These are phyloP conservation scores for Drosophila peninsularis DNA, from an alignment of 2,888 invertebrate genomes.

Conservation along the genomic window DNA sequence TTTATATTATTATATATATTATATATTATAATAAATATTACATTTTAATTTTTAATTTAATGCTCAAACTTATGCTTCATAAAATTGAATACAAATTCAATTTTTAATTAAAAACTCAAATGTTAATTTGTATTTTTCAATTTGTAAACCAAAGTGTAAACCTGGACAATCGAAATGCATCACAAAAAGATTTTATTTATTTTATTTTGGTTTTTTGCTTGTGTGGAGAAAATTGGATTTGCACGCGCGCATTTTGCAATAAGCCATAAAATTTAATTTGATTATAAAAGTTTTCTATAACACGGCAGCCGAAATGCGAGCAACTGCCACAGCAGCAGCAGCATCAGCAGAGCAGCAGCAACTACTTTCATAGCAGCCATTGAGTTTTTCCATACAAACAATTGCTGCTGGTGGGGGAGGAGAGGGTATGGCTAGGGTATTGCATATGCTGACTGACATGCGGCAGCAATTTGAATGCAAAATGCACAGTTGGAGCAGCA, in stretches of 20 bases:
- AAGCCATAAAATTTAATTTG: slow-evolving; percentile 80
- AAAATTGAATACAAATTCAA: no score
- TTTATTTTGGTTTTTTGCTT: background rate
- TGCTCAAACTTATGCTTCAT: no score
- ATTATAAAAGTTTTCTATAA: slow-evolving; percentile 76
- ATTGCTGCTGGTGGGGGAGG: background rate
- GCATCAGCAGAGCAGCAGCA: slow-evolving; percentile 9
- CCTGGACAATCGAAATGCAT: slow-evolving; percentile 4
- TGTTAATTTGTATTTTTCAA: background rate
- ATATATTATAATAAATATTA: no score
- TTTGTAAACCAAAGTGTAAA: slow-evolving; percentile 15
- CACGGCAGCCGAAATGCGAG: slow-evolving; percentile 36
- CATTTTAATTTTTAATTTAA: no score
- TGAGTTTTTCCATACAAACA: slow-evolving; percentile 25
- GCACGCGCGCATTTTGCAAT: slow-evolving; percentile 75
- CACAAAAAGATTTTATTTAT: slow-evolving; percentile 11
- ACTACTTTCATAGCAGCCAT: slow-evolving; percentile 25
- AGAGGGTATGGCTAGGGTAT: slow-evolving; percentile 26
- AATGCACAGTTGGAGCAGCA: slow-evolving; percentile 49
- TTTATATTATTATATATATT: no score
- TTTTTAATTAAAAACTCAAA: no score
- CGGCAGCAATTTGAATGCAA: slow-evolving; percentile 70
- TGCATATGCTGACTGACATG: slow-evolving; percentile 71
- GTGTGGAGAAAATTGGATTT: slow-evolving; percentile 72
- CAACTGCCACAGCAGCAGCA: slow-evolving; percentile 17